Base-by-base conservation (phyloP, 2,888 invertebrate species). In the Lissocephala sabroskyi region DNA sequence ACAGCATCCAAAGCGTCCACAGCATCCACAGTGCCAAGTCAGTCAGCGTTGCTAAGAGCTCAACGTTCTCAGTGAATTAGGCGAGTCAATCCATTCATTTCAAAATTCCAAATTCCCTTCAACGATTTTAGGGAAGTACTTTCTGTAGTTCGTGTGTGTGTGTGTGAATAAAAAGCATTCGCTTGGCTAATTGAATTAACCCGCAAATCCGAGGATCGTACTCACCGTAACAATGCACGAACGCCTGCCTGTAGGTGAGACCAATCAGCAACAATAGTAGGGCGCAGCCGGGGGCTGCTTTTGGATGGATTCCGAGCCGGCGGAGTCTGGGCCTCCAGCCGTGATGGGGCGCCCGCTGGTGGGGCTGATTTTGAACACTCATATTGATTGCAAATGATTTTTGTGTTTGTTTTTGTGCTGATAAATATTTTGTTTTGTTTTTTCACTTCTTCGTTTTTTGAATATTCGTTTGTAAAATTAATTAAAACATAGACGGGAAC, bases 281-380 rank as follows among this genome's bases (percentile, higher is more conserved):
- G 35, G 42, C 49, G 41, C 54, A 47, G 50, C 30, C 44, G 26
- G 65, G 49, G 46, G 45, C 51, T 45, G 49, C 26, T 40, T 18
- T 42, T 55, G 37, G 41, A 46, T 49, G 43, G 35, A 59, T 35
- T 40, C 47, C 50, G 42, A 57, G 39, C 59, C 49, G 59, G n/a
- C n/a, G n/a, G 28, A 48, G 16, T 51, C 51, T 51, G 14, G 30
- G 19, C 18, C 45, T 41, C 19, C 28, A 13, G 14, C 35, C 42
- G 28, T 33, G 17, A 19, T 28, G 48, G 39, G 56, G 45, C 59
- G 74, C 68, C 74, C 76, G 56, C 74, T 51, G 68, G 49, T 52
- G 80, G 77, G 79, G 66, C 60, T 57, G 49, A 48, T 57, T 68
- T 62, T 65, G 62, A 63, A 74, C 79, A 80, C 79, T 80, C 80